Conservation (phyloP, 2,797 vertebrate species). For the Mareca penelope region DNA sequence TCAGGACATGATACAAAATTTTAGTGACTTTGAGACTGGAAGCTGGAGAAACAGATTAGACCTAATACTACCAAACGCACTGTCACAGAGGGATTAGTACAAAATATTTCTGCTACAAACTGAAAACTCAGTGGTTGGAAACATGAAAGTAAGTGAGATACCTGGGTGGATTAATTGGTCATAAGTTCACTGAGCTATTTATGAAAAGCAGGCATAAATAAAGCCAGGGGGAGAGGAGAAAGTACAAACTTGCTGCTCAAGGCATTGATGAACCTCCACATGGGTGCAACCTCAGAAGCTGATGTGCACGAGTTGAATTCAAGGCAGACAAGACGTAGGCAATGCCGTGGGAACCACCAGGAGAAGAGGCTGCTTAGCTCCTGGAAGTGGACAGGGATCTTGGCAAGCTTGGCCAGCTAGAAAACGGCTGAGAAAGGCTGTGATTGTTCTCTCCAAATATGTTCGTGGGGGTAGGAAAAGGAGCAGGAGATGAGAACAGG, state of each 20-base stretch:
- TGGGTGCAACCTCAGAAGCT: not conserved
- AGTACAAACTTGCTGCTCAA: not conserved
- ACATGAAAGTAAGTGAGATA: not conserved
- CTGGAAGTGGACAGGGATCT: not conserved
- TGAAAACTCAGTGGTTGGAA: not conserved
- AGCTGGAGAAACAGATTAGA: not conserved
- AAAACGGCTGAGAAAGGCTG: slow-evolving; percentile 7
- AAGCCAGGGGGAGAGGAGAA: not conserved
- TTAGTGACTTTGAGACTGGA: not conserved
- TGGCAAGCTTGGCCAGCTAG: not conserved
- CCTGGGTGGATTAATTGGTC: not conserved
- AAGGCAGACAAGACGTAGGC: not conserved
- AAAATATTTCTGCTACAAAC: not conserved
- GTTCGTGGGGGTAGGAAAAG: slow-evolving; percentile 32
- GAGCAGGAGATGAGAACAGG: slow-evolving; percentile 36
- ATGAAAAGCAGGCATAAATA: not conserved
- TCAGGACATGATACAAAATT: fast-evolving
- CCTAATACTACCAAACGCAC: too few species aligned
- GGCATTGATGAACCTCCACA: not conserved
- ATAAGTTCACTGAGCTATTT: not conserved
- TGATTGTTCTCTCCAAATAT: slow-evolving; percentile 49
- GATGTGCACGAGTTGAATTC: not conserved
- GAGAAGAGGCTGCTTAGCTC: not conserved
- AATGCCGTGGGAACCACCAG: not conserved
- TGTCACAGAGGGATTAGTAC: not conserved